Percentiles rank a stretch among this genome's conserved stretches.
phyloP scores from a whole-genome alignment of 37 sponge, comb jelly and placozoan genomes.

The Cliona cf. orientalis region DNA sequence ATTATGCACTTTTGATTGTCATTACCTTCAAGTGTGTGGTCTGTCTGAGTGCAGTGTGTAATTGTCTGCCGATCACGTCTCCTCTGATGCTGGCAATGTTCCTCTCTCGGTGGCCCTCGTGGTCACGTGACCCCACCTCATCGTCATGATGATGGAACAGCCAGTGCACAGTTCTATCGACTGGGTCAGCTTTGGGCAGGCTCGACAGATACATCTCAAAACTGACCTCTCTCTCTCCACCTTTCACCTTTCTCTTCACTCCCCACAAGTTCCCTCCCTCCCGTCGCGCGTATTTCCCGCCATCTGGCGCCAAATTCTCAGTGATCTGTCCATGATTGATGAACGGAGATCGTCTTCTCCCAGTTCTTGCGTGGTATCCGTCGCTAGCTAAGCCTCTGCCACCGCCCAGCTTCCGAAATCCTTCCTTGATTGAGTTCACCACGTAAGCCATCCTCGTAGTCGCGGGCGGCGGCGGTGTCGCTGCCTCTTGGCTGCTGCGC shows the following conservation, averaged over 20 bases:
- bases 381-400: no score
- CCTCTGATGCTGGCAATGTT: not conserved
- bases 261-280: not conserved
- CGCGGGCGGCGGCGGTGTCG: not conserved
- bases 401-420: not conserved
- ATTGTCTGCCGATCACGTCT: no score
- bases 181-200: slow-evolving; percentile 50
- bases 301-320: no score
- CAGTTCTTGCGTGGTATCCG: no score
- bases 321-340: no score
- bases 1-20: no score
- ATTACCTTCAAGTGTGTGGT: no score
- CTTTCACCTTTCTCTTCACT: not conserved
- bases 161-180: slow-evolving; percentile 72
- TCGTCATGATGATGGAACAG: slow-evolving; percentile 1
- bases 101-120: not conserved
- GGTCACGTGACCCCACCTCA: no score
- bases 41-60: no score
- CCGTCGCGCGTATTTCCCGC: no score
- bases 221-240: not conserved
- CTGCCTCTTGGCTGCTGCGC: not conserved
- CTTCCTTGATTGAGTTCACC: not conserved
- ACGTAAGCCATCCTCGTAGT: not conserved
- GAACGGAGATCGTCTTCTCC: no score
- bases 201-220: slow-evolving; percentile 44